Evolutionary conservation across 2,888 invertebrate genomes (phyloP), one percentile per base, ranked within the genome.

Genomic region (Ariolimax columbianus): DNA sequence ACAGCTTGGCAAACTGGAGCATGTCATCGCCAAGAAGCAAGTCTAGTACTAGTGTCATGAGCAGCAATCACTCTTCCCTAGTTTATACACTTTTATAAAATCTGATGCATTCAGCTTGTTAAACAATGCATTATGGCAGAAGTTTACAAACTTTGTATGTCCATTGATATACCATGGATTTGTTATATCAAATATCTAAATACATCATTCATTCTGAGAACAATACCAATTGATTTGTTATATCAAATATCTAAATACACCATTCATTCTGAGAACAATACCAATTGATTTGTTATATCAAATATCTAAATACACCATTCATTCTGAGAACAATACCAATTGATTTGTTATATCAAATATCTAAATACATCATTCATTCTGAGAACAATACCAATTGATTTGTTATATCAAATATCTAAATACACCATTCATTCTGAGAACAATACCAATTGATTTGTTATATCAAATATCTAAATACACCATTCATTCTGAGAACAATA

Each of bases 131-230:
- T 36, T 51, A 36, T 23, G n/a, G 55, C 77, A 77, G 55, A 55
- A 77, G 55, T 55, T 36, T 77, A 77, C 77, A 77, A 77, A 55
- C 77, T 77, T 77, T 77, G 55, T 19, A 77, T 77, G 77, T 38
- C 55, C 77, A 55, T 17, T 6, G 77, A 77, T 30, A 38, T 19
- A 23, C 23, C 55, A 55, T 77, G 55, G 19, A 63, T 33, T 43
- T 19, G 30, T 43, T 73, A 30, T 9, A 47, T 47, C 47, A 73
- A 73, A 47, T 55, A 36, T 6, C 33, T 55, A 33, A 55, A 36
- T 55, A n/a, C 26, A n/a, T 63, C 23, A 77, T 77, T 77, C 73
- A 73, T 47, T 73, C 47, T 30, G 17, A 73, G 11, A 73, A 43
- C 19, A 30, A n/a, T 2, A 73, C 73, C 40, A 43, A 73, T 73